phyloP scores from a whole-genome alignment of 2,113 vertebrate species.

The Alouatta palliata region DNA sequence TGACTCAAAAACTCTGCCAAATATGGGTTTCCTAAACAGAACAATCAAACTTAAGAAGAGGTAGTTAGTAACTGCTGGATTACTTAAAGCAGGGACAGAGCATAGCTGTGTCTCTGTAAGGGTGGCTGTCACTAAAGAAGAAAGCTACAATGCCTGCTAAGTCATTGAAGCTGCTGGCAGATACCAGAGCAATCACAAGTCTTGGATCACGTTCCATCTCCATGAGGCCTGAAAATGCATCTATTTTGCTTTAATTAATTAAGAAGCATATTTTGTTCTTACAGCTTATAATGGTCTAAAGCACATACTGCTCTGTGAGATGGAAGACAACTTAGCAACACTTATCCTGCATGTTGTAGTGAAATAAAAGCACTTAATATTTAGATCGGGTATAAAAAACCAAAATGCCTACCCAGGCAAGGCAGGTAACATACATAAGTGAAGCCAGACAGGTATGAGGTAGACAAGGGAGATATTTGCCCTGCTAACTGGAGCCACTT shows the following conservation, averaged over 20 bases:
- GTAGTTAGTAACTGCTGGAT: neutral
- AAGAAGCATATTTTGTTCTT: conserved; percentile 23
- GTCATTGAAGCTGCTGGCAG: neutral
- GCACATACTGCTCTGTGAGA: neutral
- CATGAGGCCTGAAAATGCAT: neutral
- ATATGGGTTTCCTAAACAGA: neutral
- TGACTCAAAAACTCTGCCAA: neutral
- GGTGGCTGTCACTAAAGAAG: neutral
- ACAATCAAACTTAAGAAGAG: neutral
- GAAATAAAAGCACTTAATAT: neutral
- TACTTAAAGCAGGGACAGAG: neutral
- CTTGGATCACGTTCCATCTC: neutral
- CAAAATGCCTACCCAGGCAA: neutral
- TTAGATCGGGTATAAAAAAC: neutral
- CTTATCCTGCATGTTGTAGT: neutral
- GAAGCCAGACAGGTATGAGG: neutral
- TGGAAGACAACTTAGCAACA: neutral
- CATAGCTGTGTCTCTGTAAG: neutral
- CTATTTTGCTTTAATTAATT: neutral
- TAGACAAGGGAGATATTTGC: neutral
- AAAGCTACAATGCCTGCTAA: neutral
- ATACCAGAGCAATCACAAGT: neutral
- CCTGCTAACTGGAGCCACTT: neutral
- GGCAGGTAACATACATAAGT: neutral
- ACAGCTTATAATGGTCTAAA: neutral